Conservation (phyloP, 1,140 invertebrate species). For the Camponotus vicinus region DNA sequence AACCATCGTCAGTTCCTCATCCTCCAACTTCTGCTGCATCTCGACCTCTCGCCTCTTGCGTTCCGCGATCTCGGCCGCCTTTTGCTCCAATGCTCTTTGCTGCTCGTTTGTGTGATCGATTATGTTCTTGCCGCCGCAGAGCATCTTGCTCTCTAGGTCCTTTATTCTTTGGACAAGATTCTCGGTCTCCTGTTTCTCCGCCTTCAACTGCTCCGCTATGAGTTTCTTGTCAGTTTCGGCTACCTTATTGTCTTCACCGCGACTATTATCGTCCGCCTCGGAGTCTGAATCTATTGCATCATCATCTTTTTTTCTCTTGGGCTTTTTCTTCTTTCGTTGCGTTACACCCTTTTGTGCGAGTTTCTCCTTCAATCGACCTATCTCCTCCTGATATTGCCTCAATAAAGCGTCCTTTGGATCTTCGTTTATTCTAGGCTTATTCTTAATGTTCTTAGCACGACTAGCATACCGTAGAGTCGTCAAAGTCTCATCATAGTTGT, state of each 20-base stretch:
- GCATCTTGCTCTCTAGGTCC: conserved; percentile 97
- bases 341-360: conserved; percentile 89
- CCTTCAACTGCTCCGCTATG: conserved; percentile 87
- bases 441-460: conserved; percentile 99
- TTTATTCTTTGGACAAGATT: conserved; percentile 94
- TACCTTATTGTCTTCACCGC: conserved; percentile 86
- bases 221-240: conserved; percentile 89
- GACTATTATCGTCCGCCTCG: conserved; percentile 82
- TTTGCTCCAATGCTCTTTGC: conserved; percentile 95
- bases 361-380: conserved; percentile 96
- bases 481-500: conserved; percentile 99
- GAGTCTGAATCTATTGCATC: conserved; percentile 84
- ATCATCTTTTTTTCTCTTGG: conserved; percentile 83
- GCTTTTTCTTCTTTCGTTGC: conserved; percentile 87
- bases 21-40: conserved; percentile 92
- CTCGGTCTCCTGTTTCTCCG: conserved; percentile 90
- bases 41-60: conserved; percentile 93
- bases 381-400: conserved; percentile 98
- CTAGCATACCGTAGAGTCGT: conserved; percentile 98
- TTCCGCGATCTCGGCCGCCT: conserved; percentile 95
- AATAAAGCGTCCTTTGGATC: conserved; percentile 99
- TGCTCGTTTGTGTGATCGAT: conserved; percentile 99
- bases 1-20: conserved; percentile 96
- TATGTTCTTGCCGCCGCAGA: conserved; percentile 99
- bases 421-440: conserved; percentile 98